Evolutionary conservation across 2,888 invertebrate species (phyloP), one percentile per base, ranked within the genome.

Genomic region (Drosophila greeni): DNA sequence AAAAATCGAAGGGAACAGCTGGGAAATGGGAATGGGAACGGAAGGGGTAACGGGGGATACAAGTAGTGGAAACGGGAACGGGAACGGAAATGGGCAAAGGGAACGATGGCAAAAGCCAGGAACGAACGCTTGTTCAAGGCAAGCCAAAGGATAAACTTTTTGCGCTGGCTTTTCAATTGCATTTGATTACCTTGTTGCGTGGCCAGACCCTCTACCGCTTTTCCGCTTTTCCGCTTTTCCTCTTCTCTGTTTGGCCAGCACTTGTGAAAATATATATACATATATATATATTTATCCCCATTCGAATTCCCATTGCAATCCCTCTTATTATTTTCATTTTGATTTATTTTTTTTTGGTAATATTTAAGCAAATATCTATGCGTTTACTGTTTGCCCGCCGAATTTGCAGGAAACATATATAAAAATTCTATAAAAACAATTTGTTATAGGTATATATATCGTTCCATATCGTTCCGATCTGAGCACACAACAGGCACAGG

Each of bases 151-250:
- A 79, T 76, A 66, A 80, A 84, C 76, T 84, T 79, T 83, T 76
- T 70, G 60, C 71, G 79, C 70, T 70, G 81, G 72, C 56, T 72
- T 82, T 77, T 77, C 82, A 82, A 85, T 81, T 80, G 76, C 71
- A 79, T 84, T 86, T 86, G 75, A 85, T 84, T 85, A 78, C 74
- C 78, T 80, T 79, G 76, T 76, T 79, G 81, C 85, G 72, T 78
- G 78, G 71, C 48, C 66, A 29, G 58, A 52, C 56, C 48, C 66
- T 47, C 20, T 24, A 24, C n/a, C 9, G 11, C 31, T 40, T 58
- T 43, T 43, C 14, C 29, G 2, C 34, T 34, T 16, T 16, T 36
- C 8, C 40, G 4, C 20, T 20, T 7, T 7, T 7, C 14, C 12
- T 5, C 14, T 39, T 39, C 55, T 55, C 73, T 75, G 79, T 76